Conservation (phyloP, 2,113 vertebrate species). For the Atractosteus spatula region DNA sequence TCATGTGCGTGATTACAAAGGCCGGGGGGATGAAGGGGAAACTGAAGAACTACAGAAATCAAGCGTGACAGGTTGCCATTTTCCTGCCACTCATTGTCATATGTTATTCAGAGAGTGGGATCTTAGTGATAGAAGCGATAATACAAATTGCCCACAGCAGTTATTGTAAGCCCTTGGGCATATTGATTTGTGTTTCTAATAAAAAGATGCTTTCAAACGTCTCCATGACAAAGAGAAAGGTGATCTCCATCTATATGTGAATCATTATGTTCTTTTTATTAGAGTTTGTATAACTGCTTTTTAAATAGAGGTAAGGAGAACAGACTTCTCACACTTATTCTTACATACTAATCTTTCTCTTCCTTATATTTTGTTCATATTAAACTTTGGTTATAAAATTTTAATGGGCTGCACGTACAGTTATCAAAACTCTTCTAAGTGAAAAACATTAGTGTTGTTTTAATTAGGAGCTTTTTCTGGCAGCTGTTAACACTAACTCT, state of each 20-base stretch:
- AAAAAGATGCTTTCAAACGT: slow-evolving; percentile 67
- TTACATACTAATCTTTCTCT: neutral
- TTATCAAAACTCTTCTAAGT: no score
- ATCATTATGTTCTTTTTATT: slow-evolving; percentile 47
- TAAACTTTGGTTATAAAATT: no score
- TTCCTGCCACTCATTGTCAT: slow-evolving; percentile 62
- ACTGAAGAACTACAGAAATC: slow-evolving; percentile 39
- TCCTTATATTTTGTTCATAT: neutral
- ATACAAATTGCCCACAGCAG: slow-evolving; percentile 56
- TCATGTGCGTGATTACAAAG: neutral
- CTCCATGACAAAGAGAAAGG: slow-evolving; percentile 56
- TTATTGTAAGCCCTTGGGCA: slow-evolving; percentile 56
- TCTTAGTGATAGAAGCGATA: slow-evolving; percentile 61
- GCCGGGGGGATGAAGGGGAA: slow-evolving; percentile 4
- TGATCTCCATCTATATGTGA: slow-evolving; percentile 52
- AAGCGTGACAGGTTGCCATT: slow-evolving; percentile 66
- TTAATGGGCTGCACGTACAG: no score
- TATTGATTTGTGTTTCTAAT: slow-evolving; percentile 73
- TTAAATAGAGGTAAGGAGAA: slow-evolving; percentile 44
- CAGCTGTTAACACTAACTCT: no score
- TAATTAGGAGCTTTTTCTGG: no score
- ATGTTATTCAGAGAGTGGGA: slow-evolving; percentile 55
- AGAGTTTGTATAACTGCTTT: slow-evolving; percentile 39
- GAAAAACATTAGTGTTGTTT: no score
- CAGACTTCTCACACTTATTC: slow-evolving; percentile 23